Percentiles rank a stretch among this genome's conserved stretches.
Conservation (phyloP, 2,113 vertebrate genomes). For the Rostratula benghalensis region DNA sequence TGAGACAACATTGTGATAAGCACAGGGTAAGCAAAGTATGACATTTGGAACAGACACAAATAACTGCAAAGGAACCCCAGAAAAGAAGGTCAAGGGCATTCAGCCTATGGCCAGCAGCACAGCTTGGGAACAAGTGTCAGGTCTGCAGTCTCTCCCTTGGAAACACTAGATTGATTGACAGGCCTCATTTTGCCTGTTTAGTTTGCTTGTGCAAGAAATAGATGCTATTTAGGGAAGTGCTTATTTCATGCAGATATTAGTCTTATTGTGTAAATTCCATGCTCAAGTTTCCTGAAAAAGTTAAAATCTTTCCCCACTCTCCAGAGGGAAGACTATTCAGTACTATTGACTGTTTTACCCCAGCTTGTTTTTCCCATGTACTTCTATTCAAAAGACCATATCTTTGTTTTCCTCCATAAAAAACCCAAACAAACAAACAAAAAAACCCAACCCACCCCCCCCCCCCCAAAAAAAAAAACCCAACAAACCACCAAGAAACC, state of each 20-base stretch:
- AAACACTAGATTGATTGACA: background rate
- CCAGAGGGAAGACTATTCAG: background rate
- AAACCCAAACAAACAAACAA: no score
- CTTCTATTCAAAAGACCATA: background rate
- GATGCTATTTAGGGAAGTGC: background rate
- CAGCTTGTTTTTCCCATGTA: background rate
- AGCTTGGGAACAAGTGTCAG: fast-evolving
- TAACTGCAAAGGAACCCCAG: background rate
- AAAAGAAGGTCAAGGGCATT: background rate
- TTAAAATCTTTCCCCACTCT: background rate
- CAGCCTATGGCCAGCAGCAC: background rate
- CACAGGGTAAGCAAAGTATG: background rate
- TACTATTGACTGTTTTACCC: background rate
- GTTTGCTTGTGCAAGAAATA: background rate
- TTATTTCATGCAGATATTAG: background rate
- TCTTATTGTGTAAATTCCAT: background rate
- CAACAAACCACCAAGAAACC: no score
- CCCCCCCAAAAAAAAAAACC: no score
- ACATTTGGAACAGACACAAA: background rate
- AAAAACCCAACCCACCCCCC: no score
- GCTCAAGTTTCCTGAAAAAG: background rate
- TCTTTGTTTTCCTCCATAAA: background rate
- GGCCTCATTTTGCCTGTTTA: background rate
- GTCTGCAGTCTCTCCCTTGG: fast-evolving
- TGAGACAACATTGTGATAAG: background rate